A percentile compares a stretch with the other conserved stretches of the same genome.
Evolutionary conservation across 30 jellyfish, hydroid and myxozoan genomes (phyloP).

Genomic region (Aurelia sp.): DNA sequence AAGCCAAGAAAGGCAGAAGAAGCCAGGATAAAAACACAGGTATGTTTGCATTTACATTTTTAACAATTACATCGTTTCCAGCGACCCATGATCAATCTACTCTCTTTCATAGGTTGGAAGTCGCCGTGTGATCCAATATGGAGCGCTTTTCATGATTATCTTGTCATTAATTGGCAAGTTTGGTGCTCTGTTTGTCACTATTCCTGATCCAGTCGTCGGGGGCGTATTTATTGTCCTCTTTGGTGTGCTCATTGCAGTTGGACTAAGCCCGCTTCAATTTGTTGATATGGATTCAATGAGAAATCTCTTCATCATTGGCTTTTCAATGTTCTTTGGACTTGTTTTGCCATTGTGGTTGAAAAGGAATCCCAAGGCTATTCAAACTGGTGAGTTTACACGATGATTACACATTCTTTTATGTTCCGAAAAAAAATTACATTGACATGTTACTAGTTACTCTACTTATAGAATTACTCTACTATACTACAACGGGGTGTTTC

Average conservation of each 20-base stretch:
- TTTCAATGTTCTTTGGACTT: conserved; percentile 81
- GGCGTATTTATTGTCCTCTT: conserved; percentile 85
- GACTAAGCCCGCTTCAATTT: conserved; percentile 86
- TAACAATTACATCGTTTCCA: too few species aligned
- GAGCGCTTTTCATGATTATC: conserved; percentile 82
- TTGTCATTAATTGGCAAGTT: conserved; percentile 85
- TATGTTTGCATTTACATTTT: too few species aligned
- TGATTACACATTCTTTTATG: too few species aligned
- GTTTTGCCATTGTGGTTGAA: conserved; percentile 89
- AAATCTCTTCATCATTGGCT: conserved; percentile 85
- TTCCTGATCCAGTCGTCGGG: conserved; percentile 97
- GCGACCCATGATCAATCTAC: not conserved
- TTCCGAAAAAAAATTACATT: too few species aligned
- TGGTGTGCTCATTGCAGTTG: conserved; percentile 94
- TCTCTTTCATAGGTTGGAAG: conserved; percentile 81
- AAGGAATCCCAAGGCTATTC: conserved; percentile 31
- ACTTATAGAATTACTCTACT: too few species aligned
- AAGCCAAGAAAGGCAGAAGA: too few species aligned
- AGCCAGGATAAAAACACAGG: too few species aligned
- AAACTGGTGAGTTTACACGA: conserved; percentile 43
- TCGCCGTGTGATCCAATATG: conserved; percentile 87
- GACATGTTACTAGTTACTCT: too few species aligned
- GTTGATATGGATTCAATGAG: conserved; percentile 79
- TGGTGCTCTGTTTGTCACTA: conserved; percentile 92
- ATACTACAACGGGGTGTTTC: too few species aligned